Base-by-base conservation (phyloP, 2,888 invertebrate species). In the Pterostichus niger region DNA sequence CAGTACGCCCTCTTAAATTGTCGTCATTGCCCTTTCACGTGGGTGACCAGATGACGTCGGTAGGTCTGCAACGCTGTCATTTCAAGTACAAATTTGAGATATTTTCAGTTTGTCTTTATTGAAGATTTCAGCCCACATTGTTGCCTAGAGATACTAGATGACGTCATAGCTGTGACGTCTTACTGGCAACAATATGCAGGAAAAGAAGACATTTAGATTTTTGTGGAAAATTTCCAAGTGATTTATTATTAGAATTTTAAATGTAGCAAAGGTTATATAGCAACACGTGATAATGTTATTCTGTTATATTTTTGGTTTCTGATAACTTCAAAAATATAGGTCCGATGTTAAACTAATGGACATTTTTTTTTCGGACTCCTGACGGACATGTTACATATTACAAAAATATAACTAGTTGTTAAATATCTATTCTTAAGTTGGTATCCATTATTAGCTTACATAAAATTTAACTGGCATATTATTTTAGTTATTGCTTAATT, bases 231-330 rank as follows among this genome's bases (percentile, higher is more conserved):
- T 35, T 64, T 64, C 64, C 64, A 64, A 64, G 6, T 6, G 35
- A 64, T 35, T 64, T 64, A 64, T 64, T 64, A 64, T 35, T 64
- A 64, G 64, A 64, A 31, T 64, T 64, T 31, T 64, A 40, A 64
- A 64, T 61, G 61, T 61, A n/a, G 64, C 64, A 64, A 64, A 64
- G 64, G 64, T 64, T 64, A 64, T 49, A 49, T 33, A 35, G 64
- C 33, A 13, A 33, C 64, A 33, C 13, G 64, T 64, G 64, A 64
- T 64, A 64, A 64, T 64, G 64, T 35, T 64, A 64, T 33, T 33
- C 35, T 35, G 64, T n/a, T 31, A 64, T 64, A 64, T 64, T 64
- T 64, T 64, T 64, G 13, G 35, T 6, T 35, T 7, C 6, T 64
- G 64, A 64, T 64, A 64, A 64, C 13, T 13, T 64, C 35, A 35